Evolutionary conservation across 2,113 vertebrate genomes (phyloP), one percentile per base, ranked within the genome.

Genomic region (Lophotis ruficrista): DNA sequence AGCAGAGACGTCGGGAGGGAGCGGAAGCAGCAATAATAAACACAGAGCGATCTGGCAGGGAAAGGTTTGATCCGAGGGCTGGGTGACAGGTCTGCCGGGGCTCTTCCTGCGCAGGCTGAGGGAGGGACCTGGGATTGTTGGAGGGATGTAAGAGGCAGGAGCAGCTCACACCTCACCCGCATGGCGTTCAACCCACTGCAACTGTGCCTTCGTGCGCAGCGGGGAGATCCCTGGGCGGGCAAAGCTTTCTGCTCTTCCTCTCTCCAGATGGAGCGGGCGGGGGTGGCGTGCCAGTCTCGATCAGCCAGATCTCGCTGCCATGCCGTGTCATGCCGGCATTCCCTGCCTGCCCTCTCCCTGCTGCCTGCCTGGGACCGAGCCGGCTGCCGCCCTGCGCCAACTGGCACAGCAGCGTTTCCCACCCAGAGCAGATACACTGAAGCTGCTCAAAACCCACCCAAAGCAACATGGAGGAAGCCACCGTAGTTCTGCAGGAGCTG

Each of bases 341-440:
- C 75, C 38, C 77, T 72, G 77, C 64, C 65, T 86, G 53, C 48
- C 71, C 51, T 51, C 68, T 76, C 56, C 50, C 33, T 51, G 70
- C 57, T 33, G 35, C 68, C 76, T 54, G 61, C 51, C 30, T 0
- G 0, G 28, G 3, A 53, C 37, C 2, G 0, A 71, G 57, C 62
- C 0, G 0, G 30, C 73, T 83, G 83, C 73, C 47, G 15, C 61
- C 50, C n/a, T 18, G 27, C 56, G 12, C 41, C 2, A 0, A 16
- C n/a, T 7, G 4, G 61, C 35, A 41, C 51, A 73, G 64, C 2
- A 0, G 28, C 2, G 1, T 23, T 85, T 71, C 64, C 61, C 77
- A 82, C 25, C 10, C 14, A 38, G n/a, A 41, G 9, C 35, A 68
- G 70, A 37, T 61, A 11, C 8, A 0, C 33, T 5, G 21, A 50